Evolutionary conservation across 2,888 invertebrate species (phyloP), one percentile per base, ranked within the genome.

Genomic region (Trachelus troglodyta): DNA sequence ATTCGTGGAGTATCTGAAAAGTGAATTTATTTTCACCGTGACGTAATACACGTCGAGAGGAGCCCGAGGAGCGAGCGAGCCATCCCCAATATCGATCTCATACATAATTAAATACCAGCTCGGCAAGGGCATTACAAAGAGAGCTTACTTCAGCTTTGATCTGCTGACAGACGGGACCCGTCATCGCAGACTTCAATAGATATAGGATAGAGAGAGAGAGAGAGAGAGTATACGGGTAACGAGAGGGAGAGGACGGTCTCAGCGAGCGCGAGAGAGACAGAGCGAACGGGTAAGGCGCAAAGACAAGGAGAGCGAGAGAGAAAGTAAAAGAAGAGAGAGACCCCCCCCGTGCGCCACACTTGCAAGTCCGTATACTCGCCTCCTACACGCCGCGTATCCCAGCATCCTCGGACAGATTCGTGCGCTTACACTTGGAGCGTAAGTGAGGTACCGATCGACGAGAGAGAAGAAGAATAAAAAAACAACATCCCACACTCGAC

Each of bases 101-200:
- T 91, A 88, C 91, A 91, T 91, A 91, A 91, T 91, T 91, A 91
- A 91, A 91, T 91, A 91, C 88, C 89, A 88, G 88, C 87, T 85
- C 86, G 85, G 87, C 87, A 88, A 88, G 89, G 89, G 89, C 89
- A 90, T 89, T 89, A 91, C 91, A 91, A 91, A 91, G 90, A 90
- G 90, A 89, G 90, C 89, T 90, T 89, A 87, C 90, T 89, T 89
- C 87, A 87, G 90, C 91, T 91, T 90, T 91, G 90, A 90, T 91
- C 90, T 90, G 87, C 89, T 90, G 90, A 91, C 90, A 89, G 91
- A 90, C 90, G 89, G 90, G 89, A 86, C 88, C 89, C 90, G 90
- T 91, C 91, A 90, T 90, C 90, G 89, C 87, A 86, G 88, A 90
- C 90, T 90, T 90, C 90, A 90, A 90, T 90, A 88, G 90, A 82